Evolutionary conservation across 2,797 vertebrate species (phyloP).

Genomic region (Scleropages formosus): DNA sequence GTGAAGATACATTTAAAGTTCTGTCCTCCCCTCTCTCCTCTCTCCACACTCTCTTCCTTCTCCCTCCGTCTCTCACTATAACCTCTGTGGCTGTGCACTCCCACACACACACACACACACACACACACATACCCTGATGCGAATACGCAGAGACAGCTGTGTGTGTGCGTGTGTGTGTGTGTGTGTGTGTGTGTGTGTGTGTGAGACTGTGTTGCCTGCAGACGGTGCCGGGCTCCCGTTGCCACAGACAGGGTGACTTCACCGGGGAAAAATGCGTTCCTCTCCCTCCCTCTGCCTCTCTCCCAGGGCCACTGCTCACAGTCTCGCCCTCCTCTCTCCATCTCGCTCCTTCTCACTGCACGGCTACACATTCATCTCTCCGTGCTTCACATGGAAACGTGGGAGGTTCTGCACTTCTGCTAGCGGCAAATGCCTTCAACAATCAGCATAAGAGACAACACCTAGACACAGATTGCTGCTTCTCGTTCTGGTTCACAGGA

Average conservation of each 20-base stretch:
- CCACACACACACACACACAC: slow-evolving; percentile 48
- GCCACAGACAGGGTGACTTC: slow-evolving; percentile 54
- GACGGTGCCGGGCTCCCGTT: slow-evolving; percentile 41
- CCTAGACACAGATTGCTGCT: neutral
- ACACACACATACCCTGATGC: slow-evolving; percentile 41
- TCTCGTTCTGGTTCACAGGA: too few relatives aligned
- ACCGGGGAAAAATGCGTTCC: slow-evolving; percentile 49
- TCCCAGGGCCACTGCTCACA: neutral
- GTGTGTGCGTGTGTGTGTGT: slow-evolving; percentile 34
- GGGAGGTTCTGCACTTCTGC: slow-evolving; percentile 2
- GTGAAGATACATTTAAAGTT: too few relatives aligned
- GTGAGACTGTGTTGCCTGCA: slow-evolving; percentile 24
- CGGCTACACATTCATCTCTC: neutral
- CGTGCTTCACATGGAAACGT: neutral
- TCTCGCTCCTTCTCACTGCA: neutral
- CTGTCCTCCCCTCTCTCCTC: slow-evolving; percentile 24
- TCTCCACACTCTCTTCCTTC: neutral
- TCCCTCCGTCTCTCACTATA: slow-evolving; percentile 30
- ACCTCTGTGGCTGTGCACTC: slow-evolving; percentile 43
- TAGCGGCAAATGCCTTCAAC: neutral
- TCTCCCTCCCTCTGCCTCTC: slow-evolving; percentile 11
- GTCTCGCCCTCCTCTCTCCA: neutral
- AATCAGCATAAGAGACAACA: neutral
- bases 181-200: slow-evolving; percentile 34
- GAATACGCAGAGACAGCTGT: slow-evolving; percentile 7